Percentiles rank a stretch among this genome's conserved stretches.
These are phyloP conservation scores for Atherinomorus stipes DNA, from an alignment of 2,113 vertebrate species.

Conservation along the genomic window DNA sequence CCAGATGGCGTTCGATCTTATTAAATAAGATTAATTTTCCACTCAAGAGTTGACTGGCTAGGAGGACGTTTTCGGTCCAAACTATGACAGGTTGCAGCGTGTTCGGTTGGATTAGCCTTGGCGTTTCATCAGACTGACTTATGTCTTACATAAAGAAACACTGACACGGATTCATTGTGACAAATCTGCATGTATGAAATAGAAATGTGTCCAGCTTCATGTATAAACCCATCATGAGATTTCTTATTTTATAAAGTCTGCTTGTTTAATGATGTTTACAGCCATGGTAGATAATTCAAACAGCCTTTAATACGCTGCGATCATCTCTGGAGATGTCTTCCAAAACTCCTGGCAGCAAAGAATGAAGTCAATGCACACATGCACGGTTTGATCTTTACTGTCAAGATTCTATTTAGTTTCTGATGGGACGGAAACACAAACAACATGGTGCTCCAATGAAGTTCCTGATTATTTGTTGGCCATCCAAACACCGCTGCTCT, in stretches of 20 bases:
- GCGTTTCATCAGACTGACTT: constrained; percentile 67
- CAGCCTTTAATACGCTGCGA: neutral
- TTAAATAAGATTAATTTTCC: constrained; percentile 78
- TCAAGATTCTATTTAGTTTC: constrained; percentile 24
- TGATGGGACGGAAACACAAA: constrained; percentile 1
- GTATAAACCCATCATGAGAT: constrained; percentile 8
- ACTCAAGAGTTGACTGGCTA: constrained; percentile 56
- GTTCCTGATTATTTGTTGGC: neutral
- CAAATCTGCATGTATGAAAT: constrained; percentile 46
- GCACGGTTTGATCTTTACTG: neutral
- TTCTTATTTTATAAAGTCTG: constrained; percentile 33
- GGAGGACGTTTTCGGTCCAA: constrained; percentile 57
- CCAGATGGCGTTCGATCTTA: constrained; percentile 74
- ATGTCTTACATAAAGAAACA: constrained; percentile 53
- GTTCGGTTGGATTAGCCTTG: constrained; percentile 66
- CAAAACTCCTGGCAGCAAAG: constrained; percentile 19
- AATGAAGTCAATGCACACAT: constrained; percentile 19
- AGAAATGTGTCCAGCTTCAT: constrained; percentile 31
- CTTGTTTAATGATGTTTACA: constrained; percentile 41
- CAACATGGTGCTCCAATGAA: neutral
- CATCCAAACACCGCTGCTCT: neutral
- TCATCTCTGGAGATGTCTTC: neutral
- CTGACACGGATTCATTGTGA: constrained; percentile 55
- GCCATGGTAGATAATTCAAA: constrained; percentile 17
- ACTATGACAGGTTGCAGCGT: constrained; percentile 73